phyloP scores from a whole-genome alignment of 2,888 invertebrate genomes.

The Crematogaster levior region DNA sequence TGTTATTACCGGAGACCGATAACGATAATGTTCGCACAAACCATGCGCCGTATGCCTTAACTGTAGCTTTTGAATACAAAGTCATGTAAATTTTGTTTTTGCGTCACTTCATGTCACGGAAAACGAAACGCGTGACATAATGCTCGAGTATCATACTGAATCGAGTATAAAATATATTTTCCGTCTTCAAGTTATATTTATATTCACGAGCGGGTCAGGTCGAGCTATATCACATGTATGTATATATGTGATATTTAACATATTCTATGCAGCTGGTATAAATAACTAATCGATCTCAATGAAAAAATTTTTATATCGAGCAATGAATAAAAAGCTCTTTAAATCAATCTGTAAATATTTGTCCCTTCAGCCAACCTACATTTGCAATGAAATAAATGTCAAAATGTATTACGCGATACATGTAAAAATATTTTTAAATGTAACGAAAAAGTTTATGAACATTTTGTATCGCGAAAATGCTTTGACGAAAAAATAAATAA shows the following conservation, averaged over 20 bases:
- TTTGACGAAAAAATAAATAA: constrained; percentile 3
- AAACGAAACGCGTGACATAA: constrained; percentile 14
- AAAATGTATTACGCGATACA: neutral
- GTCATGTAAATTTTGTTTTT: constrained; percentile 56
- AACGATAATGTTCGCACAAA: constrained; percentile 81
- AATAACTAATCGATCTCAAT: neutral
- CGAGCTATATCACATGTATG: too few relatives aligned
- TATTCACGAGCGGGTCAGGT: neutral
- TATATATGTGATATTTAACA: neutral
- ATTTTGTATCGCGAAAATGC: constrained; percentile 1
- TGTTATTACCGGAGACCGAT: constrained; percentile 79
- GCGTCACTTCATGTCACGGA: constrained; percentile 20
- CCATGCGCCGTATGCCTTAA: constrained; percentile 55
- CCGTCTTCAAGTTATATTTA: neutral
- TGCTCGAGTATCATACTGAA: neutral
- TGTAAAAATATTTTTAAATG: neutral
- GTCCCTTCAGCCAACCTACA: constrained; percentile 6
- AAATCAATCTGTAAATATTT: neutral
- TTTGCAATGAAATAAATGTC: constrained; percentile 22
- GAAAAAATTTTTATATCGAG: neutral
- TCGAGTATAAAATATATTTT: constrained; percentile 9
- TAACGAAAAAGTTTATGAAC: constrained; percentile 5
- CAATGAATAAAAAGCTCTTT: neutral
- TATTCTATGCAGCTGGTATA: neutral
- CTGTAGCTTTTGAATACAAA: constrained; percentile 50